Conservation (phyloP, 2,113 vertebrate genomes). For the Glaucomys volans region DNA sequence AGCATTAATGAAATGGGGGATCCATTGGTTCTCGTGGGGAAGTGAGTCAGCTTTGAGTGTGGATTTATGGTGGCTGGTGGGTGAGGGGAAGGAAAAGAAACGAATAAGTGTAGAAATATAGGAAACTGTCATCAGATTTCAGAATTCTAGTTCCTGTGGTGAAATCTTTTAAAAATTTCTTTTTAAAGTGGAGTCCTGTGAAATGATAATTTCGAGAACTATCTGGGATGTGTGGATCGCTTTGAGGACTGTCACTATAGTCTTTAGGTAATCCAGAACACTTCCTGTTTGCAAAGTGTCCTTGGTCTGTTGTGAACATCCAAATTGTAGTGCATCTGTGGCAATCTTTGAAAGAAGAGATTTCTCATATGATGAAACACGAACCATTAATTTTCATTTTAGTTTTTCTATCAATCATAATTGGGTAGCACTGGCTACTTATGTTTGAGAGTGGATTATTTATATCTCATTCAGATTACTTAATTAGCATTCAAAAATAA, state of each 20-base stretch:
- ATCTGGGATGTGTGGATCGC: neutral
- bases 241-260: neutral
- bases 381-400: neutral
- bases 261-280: neutral
- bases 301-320: neutral
- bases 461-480: neutral
- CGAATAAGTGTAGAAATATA: neutral
- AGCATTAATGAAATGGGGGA: neutral
- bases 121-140: neutral
- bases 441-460: neutral
- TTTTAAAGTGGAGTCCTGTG: neutral
- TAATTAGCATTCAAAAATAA: neutral
- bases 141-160: neutral
- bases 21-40: neutral
- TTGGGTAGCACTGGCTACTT: neutral
- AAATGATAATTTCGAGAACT: neutral
- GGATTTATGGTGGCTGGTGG: neutral
- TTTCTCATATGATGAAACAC: neutral
- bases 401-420: neutral
- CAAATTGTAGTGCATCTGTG: neutral
- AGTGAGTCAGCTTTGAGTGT: neutral
- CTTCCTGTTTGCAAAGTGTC: constrained; percentile 24
- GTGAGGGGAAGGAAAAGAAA: neutral
- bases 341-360: neutral
- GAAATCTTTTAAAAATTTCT: neutral